Base-by-base conservation (phyloP, 2,888 invertebrate species). In the Timema cristinae region DNA sequence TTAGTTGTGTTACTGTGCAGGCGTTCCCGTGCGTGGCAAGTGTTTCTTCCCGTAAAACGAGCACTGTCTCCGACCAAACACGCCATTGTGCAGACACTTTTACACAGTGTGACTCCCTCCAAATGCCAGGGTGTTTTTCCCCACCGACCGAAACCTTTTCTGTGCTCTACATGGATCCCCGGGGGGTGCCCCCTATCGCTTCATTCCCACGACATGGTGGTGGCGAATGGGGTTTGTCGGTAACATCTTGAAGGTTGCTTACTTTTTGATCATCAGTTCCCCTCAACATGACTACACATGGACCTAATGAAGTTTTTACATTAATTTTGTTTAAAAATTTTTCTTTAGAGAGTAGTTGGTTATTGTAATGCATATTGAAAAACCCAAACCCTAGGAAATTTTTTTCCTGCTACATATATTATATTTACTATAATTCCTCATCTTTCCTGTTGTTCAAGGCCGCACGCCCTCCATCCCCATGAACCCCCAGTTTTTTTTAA, bases 191-290 rank as follows among this genome's bases (percentile, higher is more conserved):
- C 73, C 88, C 49, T 89, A 87, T 80, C 85, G 88, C 76, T 88
- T 86, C 78, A 85, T 63, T 89, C 87, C 77, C 87, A 87, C 69
- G 89, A 87, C 74, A 89, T 89, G 89, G 88, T 88, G 0, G 89
- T 89, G 6, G 81, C 84, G 87, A 88, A 78, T 89, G 89, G 78
- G 89, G 89, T n/a, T 6, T 89, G 89, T 77, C 83, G 88, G 79
- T 89, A 81, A 85, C 70, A 6, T 32, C 32, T 32, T 32, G 32
- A 32, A 32, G 32, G 32, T 32, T 32, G 32, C 32, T 32, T 32
- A 4, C 32, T 32, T 32, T 4, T 32, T 32, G 32, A 32, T 32
- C 32, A n/a, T n/a, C n/a, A n/a, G n/a, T n/a, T n/a, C n/a, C 1
- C 32, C 32, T 32, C 32, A 32, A 2, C 32, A 32, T 32, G 32